Base-by-base conservation (phyloP, 1,140 invertebrate species). In the Plutomurus gul region DNA sequence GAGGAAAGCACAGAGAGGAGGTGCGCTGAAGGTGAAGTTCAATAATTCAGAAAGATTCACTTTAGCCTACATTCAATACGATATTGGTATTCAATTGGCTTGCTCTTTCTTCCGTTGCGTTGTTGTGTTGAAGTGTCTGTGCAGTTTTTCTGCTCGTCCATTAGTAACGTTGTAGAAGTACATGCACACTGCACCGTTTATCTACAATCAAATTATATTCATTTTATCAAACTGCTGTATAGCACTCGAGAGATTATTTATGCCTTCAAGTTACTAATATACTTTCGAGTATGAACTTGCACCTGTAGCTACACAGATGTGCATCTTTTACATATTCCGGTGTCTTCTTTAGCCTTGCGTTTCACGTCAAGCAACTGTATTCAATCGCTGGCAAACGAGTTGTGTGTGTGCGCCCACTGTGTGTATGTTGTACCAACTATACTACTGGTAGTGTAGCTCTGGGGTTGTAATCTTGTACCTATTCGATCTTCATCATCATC, bases 31-130 rank as follows among this genome's bases (percentile, higher is more conserved):
- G 56, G 56, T 65, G 56, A 65, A 65, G 56, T 65, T 65, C 56
- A 65, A 65, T 65, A 33, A 7, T 56, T 13, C 20, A 20, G 30
- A 27, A 7, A 56, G 25, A 65, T 30, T 65, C 51, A 60, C 56
- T 65, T 65, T 65, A 65, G 56, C 56, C 56, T 65, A 65, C 56
- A 65, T 65, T 65, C 56, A 65, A 65, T 65, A 65, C 30, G 56
- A 25, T 33, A 60, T 60, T 60, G 51, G n/a, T n/a, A n/a, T n/a
- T n/a, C n/a, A n/a, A n/a, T n/a, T n/a, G n/a, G n/a, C n/a, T n/a
- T n/a, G n/a, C n/a, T n/a, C 25, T 65, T 65, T 65, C 56, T 65
- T n/a, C 27, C 18, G 56, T 65, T 65, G 13, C 16, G 30, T 65
- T 65, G 56, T 33, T 65, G 36, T 65, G 30, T 65, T 65, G 36